These are phyloP conservation scores for Clarias batrachus DNA, from an alignment of 2,113 vertebrate species.

Conservation along the genomic window DNA sequence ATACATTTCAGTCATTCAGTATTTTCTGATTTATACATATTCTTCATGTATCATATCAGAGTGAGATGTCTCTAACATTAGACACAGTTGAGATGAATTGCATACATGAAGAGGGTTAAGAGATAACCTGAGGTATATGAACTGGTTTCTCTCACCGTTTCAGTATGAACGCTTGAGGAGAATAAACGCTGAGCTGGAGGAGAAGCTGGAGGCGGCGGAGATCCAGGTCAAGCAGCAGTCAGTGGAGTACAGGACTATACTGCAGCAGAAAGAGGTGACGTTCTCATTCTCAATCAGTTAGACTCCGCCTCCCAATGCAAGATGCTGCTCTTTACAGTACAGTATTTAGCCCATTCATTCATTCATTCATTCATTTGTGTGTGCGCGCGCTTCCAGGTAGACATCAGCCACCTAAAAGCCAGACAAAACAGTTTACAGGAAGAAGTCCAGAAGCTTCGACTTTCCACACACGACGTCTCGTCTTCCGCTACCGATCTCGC, in stretches of 20 bases:
- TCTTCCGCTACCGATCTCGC: constrained; percentile 60
- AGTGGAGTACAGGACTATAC: constrained; percentile 80
- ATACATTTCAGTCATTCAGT: neutral
- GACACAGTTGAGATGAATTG: neutral
- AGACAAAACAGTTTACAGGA: constrained; percentile 89
- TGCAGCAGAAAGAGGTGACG: constrained; percentile 91
- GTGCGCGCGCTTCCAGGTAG: constrained; percentile 75
- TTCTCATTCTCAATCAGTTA: neutral
- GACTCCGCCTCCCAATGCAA: no score
- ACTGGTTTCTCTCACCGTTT: constrained; percentile 40
- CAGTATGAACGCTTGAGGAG: constrained; percentile 88
- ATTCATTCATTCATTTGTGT: neutral
- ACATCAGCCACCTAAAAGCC: constrained; percentile 93
- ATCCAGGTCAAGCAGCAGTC: constrained; percentile 91
- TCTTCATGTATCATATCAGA: neutral
- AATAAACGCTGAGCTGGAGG: constrained; percentile 85
- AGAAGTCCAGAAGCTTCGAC: constrained; percentile 83
- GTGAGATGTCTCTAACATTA: neutral
- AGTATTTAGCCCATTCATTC: neutral
- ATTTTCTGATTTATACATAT: neutral
- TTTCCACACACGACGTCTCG: constrained; percentile 65
- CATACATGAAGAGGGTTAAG: neutral
- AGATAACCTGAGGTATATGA: neutral
- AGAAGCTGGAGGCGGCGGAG: constrained; percentile 90
- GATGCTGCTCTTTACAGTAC: neutral